Conservation (phyloP, 2,113 vertebrate species). For the Sander lucioperca region DNA sequence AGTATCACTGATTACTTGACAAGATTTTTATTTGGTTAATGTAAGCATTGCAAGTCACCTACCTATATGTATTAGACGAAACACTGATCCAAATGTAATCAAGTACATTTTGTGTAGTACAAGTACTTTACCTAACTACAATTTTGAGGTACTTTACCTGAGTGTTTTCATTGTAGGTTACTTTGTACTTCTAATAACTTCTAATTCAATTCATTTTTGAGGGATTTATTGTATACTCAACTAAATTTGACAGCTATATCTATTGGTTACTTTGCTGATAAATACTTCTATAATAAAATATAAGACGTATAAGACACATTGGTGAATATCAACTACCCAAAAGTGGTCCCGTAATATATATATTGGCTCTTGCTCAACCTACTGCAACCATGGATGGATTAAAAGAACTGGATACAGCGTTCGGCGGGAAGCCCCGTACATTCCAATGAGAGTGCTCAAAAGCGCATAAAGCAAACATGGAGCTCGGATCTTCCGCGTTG, state of each 20-base stretch:
- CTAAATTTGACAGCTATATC: background rate
- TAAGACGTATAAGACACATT: background rate
- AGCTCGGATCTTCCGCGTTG: no score
- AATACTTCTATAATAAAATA: background rate
- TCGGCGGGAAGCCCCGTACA: no score
- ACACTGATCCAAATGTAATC: background rate
- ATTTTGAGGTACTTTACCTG: background rate
- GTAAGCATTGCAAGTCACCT: background rate
- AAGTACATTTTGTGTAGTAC: background rate
- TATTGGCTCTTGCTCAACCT: background rate
- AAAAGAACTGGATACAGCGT: no score
- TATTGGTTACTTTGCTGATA: background rate
- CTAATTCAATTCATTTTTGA: background rate
- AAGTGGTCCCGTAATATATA: no score
- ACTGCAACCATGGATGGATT: no score
- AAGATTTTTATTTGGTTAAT: slow-evolving; percentile 1
- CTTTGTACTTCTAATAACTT: background rate
- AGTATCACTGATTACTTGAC: slow-evolving; percentile 14
- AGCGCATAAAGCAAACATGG: no score
- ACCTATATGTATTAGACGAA: background rate
- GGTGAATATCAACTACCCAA: background rate
- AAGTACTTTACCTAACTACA: background rate
- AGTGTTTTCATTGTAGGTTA: background rate
- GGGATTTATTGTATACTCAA: background rate
- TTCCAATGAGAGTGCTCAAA: no score